Conservation (phyloP, 2,113 vertebrate genomes). For the Electrona antarctica region DNA sequence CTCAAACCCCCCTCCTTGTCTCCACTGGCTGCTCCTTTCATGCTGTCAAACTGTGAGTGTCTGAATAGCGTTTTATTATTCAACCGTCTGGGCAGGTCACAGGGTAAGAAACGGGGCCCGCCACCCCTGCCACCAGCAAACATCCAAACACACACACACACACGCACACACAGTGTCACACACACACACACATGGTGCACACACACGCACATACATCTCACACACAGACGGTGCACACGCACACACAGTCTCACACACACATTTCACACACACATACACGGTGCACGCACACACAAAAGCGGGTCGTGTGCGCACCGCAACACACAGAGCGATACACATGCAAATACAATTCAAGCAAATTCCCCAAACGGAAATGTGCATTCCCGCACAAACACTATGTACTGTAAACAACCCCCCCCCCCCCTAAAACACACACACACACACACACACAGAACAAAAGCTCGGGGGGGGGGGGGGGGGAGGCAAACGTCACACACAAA, state of each 20-base stretch:
- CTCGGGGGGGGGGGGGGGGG: too few species aligned
- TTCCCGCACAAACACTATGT: too few species aligned
- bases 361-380: too few species aligned
- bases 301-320: slow-evolving; percentile 15
- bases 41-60: slow-evolving; percentile 65
- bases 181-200: not conserved
- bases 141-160: slow-evolving; percentile 34
- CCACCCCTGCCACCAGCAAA: slow-evolving; percentile 72
- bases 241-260: slow-evolving; percentile 13
- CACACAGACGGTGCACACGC: slow-evolving; percentile 3
- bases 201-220: not conserved
- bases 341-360: slow-evolving; percentile 9
- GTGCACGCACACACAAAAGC: slow-evolving; percentile 21
- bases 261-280: slow-evolving; percentile 1
- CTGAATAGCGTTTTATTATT: slow-evolving; percentile 79
- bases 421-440: too few species aligned
- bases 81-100: slow-evolving; percentile 69
- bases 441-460: too few species aligned
- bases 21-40: slow-evolving; percentile 64
- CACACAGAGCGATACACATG: slow-evolving; percentile 14
- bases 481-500: slow-evolving; percentile 12
- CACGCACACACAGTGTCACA: slow-evolving; percentile 30
- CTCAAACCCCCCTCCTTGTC: slow-evolving; percentile 3
- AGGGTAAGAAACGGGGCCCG: slow-evolving; percentile 59
- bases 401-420: too few species aligned